Conservation (phyloP, 2,797 vertebrate species). For the Nasua narica region DNA sequence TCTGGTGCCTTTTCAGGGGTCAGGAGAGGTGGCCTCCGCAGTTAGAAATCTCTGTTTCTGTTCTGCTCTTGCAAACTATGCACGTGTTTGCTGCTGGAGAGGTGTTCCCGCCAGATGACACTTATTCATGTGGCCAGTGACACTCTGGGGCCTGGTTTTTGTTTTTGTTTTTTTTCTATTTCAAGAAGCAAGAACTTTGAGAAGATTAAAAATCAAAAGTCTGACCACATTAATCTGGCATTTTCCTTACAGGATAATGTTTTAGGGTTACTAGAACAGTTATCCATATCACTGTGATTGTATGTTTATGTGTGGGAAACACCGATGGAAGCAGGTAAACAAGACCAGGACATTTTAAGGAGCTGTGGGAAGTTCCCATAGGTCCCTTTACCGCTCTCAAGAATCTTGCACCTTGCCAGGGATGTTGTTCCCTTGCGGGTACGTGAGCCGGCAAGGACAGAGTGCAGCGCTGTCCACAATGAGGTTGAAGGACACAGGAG, state of each 20-base stretch:
- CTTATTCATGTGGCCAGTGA: neutral
- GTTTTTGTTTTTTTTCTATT: neutral
- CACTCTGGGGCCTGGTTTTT: neutral
- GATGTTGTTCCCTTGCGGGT: neutral
- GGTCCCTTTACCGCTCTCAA: neutral
- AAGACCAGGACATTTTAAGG: neutral
- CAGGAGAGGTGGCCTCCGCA: neutral
- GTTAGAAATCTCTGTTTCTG: neutral
- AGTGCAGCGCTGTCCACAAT: neutral
- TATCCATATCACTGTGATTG: neutral
- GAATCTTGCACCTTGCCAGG: neutral
- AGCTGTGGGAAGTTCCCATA: neutral
- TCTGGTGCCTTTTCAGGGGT: neutral
- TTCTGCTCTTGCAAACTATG: neutral
- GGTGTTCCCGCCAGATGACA: neutral
- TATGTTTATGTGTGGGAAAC: neutral
- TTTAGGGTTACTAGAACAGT: neutral
- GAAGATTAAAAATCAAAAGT: neutral
- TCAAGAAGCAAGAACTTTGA: neutral
- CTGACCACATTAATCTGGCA: neutral
- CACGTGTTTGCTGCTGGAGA: neutral
- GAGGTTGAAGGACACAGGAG: neutral
- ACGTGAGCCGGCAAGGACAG: neutral
- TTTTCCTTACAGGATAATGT: neutral
- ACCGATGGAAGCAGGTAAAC: neutral